Evolutionary conservation across 2,888 invertebrate species (phyloP).

Genomic region (Sminthurinus aureus): DNA sequence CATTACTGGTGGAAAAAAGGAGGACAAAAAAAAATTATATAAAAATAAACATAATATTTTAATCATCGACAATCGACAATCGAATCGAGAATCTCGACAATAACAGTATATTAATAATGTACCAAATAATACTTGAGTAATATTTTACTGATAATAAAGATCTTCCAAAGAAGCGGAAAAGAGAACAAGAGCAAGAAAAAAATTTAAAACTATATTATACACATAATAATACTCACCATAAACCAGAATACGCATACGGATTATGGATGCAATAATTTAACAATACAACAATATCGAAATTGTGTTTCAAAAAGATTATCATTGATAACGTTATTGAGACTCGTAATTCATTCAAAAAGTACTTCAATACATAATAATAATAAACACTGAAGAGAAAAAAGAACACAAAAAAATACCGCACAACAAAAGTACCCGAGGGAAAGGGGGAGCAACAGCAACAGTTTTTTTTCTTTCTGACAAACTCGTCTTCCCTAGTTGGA

Average conservation of each 20-base stretch:
- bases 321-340: too few species aligned
- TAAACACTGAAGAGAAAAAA: neutral
- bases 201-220: too few species aligned
- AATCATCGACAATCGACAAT: neutral
- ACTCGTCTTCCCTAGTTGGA: too few species aligned
- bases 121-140: neutral
- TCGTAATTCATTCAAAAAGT: neutral
- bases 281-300: too few species aligned
- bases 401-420: neutral
- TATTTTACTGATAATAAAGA: too few species aligned
- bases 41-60: too few species aligned
- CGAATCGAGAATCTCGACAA: neutral
- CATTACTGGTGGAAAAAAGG: too few species aligned
- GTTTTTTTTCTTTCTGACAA: neutral
- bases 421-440: neutral
- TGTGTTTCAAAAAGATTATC: too few species aligned
- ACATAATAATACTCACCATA: neutral
- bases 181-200: too few species aligned
- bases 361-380: neutral
- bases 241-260: neutral
- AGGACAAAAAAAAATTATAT: too few species aligned
- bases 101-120: neutral
- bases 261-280: too few species aligned
- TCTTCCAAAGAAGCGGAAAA: too few species aligned
- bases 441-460: neutral